phyloP scores from a whole-genome alignment of 2,113 vertebrate genomes.

The Podilymbus podiceps region DNA sequence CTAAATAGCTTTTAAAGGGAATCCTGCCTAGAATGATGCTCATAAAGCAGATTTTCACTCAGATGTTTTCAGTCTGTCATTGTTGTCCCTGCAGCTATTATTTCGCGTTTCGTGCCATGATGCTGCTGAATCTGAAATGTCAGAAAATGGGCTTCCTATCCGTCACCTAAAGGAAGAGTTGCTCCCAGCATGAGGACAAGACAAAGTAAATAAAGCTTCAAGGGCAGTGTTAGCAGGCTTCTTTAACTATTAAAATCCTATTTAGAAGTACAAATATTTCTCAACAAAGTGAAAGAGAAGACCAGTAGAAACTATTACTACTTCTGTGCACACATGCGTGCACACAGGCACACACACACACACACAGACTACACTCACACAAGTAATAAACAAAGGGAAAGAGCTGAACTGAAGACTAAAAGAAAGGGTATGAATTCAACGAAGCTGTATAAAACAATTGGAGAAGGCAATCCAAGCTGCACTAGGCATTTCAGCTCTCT shows the following conservation, averaged over 20 bases:
- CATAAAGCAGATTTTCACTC: background rate
- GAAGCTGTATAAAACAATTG: background rate
- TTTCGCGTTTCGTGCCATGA: background rate
- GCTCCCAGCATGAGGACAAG: background rate
- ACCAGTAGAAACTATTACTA: background rate
- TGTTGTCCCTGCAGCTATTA: background rate
- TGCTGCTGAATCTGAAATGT: background rate
- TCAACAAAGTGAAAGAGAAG: background rate
- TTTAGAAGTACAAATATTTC: background rate
- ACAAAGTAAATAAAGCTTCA: background rate
- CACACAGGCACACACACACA: background rate
- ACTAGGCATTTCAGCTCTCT: background rate
- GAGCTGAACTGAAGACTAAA: background rate
- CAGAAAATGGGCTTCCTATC: background rate
- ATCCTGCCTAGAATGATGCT: background rate
- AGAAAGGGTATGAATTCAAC: background rate
- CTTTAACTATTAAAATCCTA: background rate
- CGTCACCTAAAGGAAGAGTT: background rate
- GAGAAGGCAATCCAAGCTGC: background rate
- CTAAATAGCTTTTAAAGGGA: background rate
- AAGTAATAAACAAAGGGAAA: background rate
- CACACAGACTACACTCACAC: background rate
- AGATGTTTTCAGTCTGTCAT: background rate
- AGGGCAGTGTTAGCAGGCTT: background rate
- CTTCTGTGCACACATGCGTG: fast-evolving